Base-by-base conservation (phyloP, 2,113 vertebrate genomes). In the Mustelus asterias region DNA sequence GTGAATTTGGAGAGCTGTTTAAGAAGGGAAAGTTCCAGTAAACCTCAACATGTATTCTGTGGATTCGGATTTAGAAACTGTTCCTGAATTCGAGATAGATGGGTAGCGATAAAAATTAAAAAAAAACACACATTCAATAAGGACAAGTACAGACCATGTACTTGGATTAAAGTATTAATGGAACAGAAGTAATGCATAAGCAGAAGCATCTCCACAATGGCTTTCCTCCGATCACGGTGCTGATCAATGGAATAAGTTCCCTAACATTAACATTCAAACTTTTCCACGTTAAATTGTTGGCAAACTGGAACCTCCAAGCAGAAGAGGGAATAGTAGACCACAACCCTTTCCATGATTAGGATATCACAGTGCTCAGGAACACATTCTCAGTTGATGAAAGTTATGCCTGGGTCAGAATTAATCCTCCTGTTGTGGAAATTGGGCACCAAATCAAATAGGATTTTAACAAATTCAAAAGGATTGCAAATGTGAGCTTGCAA, bases 271-370 rank as follows among this genome's bases (percentile, higher is more conserved):
- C 5, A 44, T 65, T 1, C 80, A 83, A 83, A 83, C 80, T 83
- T 83, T 83, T 44, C 37, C 3, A 41, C 44, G 41, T 44, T 83
- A 83, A 41, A 22, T 20, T 20, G n/a, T 22, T 67, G 18, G n/a
- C 58, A 93, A 63, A 65, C 89, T 93, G 60, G 60, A 93, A 67
- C 89, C 13, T 93, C 41, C n/a, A 37, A 93, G 58, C 89, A 93
- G n/a, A 37, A 20, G n/a, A 65, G 58, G 58, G 89, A 92, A 65
- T 11, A 63, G 26, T 13, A n/a, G 72, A 29, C 10, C 20, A 18
- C 33, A 93, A 65, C 22, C 33, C 65, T 65, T 20, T 22, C 37
- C 60, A 37, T 9, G 63, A 65, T 93, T 93, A 93, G 63, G 58
- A 37, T 93, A 63, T 65, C 37, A 26, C n/a, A 41, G 60, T 22